These are phyloP conservation scores for Eutolmus rufibarbis DNA, from an alignment of 2,888 invertebrate species.

Conservation along the genomic window DNA sequence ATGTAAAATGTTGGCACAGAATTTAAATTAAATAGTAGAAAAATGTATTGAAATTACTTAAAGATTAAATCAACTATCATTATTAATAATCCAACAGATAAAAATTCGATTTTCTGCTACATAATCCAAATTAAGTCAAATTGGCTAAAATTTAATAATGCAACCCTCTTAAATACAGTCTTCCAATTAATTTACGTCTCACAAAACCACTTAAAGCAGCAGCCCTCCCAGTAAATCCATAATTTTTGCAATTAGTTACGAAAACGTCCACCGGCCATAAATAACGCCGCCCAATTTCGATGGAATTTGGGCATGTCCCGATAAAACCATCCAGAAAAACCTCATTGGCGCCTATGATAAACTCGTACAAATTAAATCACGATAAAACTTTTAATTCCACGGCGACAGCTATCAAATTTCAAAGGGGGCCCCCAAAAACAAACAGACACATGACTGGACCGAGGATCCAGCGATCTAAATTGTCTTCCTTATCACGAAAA, in stretches of 20 bases:
- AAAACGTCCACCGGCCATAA: not conserved
- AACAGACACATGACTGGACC: not conserved
- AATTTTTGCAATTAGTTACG: slow-evolving; percentile 20
- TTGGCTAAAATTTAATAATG: not conserved
- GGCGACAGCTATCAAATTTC: slow-evolving; percentile 29
- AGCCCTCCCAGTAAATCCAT: not conserved
- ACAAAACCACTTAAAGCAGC: not conserved
- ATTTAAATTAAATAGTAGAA: no score
- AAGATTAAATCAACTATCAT: no score
- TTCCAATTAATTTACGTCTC: not conserved
- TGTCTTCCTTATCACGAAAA: slow-evolving; percentile 20
- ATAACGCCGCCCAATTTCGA: slow-evolving; percentile 3
- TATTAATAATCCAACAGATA: no score
- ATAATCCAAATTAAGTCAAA: no score
- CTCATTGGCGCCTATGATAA: slow-evolving; percentile 43
- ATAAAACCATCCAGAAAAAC: not conserved
- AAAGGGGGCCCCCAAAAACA: not conserved
- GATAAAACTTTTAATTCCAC: slow-evolving; percentile 37
- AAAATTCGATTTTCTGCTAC: no score
- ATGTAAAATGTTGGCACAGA: not conserved
- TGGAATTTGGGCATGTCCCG: not conserved
- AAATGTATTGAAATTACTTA: no score
- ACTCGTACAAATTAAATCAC: slow-evolving; percentile 42
- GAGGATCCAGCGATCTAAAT: not conserved
- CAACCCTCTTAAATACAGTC: not conserved